Base-by-base conservation (phyloP, 2,888 invertebrate genomes). In the Dynastes maya region DNA sequence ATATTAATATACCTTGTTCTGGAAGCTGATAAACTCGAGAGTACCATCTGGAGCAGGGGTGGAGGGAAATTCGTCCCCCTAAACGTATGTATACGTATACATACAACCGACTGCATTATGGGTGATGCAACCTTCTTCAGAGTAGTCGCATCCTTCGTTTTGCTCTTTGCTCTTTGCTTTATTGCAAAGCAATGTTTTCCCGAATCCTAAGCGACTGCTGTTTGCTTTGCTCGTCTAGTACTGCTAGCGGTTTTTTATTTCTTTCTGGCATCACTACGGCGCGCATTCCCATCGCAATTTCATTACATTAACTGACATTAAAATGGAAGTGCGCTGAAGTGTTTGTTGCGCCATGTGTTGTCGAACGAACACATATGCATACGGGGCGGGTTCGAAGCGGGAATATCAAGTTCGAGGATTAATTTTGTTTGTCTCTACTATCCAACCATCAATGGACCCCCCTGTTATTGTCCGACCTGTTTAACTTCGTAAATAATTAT, bases 271-370 rank as follows among this genome's bases (percentile, higher is more conserved):
- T 45, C 51, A 61, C 27, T 55, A 40, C 63, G 55, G 55, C 16
- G 72, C 45, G 45, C 45, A 74, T 74, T 74, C 27, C 72, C 72
- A 61, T 74, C 63, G 72, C 72, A 74, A 74, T 74, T 74, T 74
- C 72, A 74, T 74, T 74, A 74, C 72, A 74, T 74, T 74, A 74
- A 74, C 63, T 61, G 72, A 61, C 72, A 61, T 74, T 74, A 74
- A 61, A 74, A 74, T 74, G 45, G 61, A 74, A 40, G 61, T 61
- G 16, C 61, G 61, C 61, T 74, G 61, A 74, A 74, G 49, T 61
- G 63, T 74, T 61, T 74, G 45, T 40, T 22, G 61, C 49, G 72
- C 37, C 22, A 63, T 61, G 72, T 27, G 45, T n/a, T 61, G 49
- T 61, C 27, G n/a, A 45, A n/a, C 5, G 61, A 74, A 40, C 72